Evolutionary conservation across 2,888 invertebrate species (phyloP), one percentile per base, ranked within the genome.

Genomic region (Platerodrilus igneus): DNA sequence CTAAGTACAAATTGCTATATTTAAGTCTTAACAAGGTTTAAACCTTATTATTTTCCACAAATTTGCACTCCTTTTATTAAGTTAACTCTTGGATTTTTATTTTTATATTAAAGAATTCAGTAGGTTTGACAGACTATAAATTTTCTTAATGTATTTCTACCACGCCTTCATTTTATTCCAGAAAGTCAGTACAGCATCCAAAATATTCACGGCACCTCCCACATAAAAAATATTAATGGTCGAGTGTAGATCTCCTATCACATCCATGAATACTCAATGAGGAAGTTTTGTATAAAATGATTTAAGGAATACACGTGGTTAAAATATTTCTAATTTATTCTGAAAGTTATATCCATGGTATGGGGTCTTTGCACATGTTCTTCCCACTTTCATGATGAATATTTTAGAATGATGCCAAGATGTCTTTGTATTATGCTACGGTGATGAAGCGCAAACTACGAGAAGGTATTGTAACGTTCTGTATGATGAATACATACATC

Each of bases 261-360:
- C 50, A 51, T 53, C 51, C 52, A 56, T 56, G 56, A 51, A 56
- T 56, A 56, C 48, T 43, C 49, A 55, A 56, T 56, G 56, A 56
- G 56, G 50, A 53, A 51, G 53, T 51, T 47, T 50, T 44, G 41
- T n/a, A n/a, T 42, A 39, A 41, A 40, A 43, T 50, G 53, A 53
- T 53, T 53, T 53, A 53, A 51, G 39, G 48, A 44, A 13, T 6
- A 22, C 42, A 43, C 43, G 47, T 46, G 53, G 48, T 50, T 45
- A 43, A 50, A 50, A 43, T 52, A 46, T 47, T 40, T 46, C 48
- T 52, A 48, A 53, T 51, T 53, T 53, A 51, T 52, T 34, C 49
- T 18, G 31, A 40, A 43, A 47, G 35, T 20, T 26, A 29, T 41
- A 35, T 19, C 44, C 35, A 41, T 38, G 40, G 41, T 43, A 41